Base-by-base conservation (phyloP, 1,140 invertebrate genomes). In the Penaeus vannamei region DNA sequence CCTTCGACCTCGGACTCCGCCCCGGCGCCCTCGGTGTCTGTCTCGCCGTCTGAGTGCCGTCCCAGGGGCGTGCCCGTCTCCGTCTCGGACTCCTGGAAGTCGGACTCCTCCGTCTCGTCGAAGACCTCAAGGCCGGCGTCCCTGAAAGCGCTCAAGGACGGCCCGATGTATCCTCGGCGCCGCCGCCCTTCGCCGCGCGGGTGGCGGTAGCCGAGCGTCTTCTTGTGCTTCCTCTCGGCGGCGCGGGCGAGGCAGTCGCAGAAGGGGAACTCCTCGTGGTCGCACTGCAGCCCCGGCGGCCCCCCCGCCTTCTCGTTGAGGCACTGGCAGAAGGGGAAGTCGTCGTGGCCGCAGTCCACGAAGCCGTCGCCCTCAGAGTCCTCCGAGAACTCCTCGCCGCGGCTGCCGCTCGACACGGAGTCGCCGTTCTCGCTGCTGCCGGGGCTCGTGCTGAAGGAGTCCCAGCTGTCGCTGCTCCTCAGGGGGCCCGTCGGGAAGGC, bases 81-180 rank as follows among this genome's bases (percentile, higher is more conserved):
- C 0, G 86, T 80, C 61, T 87, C 86, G 7, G 86, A 87, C 32
- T 87, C 86, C 61, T 87, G 86, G 64, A 87, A 87, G 64, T 89
- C 87, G 20, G 82, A 84, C 36, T 89, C 87, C 32, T 89, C 87
- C 20, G 80, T 89, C 69, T 89, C 87, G 81, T 89, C 87, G 82
- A 84, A 89, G 42, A 77, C 81, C 32, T 83, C 87, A n/a, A 89
- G 81, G 46, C 80, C 64, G 53, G 59, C 42, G 42, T 87, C 86
- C 29, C 77, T 46, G 32, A 79, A 81, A 59, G 81, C 69, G 59
- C 23, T 77, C 46, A 89, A 62, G 20, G 87, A 77, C n/a, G 86
- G 36, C 26, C 86, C 61, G 59, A 81, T 81, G 86, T 87, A 64
- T 22, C 61, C 36, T n/a, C 86, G 77, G 23, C 61, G 77, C 22